Percentiles rank a stretch among this genome's conserved stretches.
Evolutionary conservation across 2,888 invertebrate species (phyloP).

Genomic region (Ormyrus nitidulus): DNA sequence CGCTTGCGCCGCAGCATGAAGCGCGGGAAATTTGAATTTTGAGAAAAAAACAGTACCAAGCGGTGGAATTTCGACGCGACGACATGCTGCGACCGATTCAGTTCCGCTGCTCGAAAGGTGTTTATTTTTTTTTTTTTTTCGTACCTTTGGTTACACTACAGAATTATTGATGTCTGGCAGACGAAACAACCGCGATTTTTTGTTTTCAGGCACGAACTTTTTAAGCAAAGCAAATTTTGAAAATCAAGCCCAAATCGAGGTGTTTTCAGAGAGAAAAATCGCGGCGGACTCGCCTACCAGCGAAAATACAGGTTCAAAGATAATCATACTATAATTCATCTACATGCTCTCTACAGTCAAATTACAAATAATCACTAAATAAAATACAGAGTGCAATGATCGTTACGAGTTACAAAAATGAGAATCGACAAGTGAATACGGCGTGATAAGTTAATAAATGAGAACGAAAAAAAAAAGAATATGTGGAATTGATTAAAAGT

Average conservation of each 20-base stretch:
- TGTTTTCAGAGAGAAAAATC: conserved; percentile 14
- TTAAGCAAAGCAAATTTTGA: conserved; percentile 2
- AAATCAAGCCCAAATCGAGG: not conserved
- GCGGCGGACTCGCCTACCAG: conserved; percentile 56
- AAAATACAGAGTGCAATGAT: conserved; percentile 61
- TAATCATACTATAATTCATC: conserved; percentile 22
- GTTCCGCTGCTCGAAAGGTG: conserved; percentile 41
- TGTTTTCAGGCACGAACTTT: not conserved
- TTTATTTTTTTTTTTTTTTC: conserved; percentile 18
- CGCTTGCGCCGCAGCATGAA: conserved; percentile 41
- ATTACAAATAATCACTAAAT: conserved; percentile 51
- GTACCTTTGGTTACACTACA: conserved; percentile 27
- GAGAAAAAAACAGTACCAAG: not conserved
- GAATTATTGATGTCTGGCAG: conserved; percentile 47
- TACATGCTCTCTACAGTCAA: conserved; percentile 50
- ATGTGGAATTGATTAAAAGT: conserved; percentile 16
- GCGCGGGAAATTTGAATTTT: conserved; percentile 7
- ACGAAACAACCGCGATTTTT: conserved; percentile 52
- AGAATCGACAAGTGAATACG: conserved; percentile 62
- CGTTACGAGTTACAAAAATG: conserved; percentile 60
- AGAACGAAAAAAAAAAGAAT: conserved; percentile 19
- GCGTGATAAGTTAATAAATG: conserved; percentile 48
- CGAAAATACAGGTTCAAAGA: conserved; percentile 37
- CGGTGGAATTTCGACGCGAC: not conserved
- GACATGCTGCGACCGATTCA: conserved; percentile 41